These are phyloP conservation scores for Euzophera pinguis DNA, from an alignment of 2,888 invertebrate species.

Conservation along the genomic window DNA sequence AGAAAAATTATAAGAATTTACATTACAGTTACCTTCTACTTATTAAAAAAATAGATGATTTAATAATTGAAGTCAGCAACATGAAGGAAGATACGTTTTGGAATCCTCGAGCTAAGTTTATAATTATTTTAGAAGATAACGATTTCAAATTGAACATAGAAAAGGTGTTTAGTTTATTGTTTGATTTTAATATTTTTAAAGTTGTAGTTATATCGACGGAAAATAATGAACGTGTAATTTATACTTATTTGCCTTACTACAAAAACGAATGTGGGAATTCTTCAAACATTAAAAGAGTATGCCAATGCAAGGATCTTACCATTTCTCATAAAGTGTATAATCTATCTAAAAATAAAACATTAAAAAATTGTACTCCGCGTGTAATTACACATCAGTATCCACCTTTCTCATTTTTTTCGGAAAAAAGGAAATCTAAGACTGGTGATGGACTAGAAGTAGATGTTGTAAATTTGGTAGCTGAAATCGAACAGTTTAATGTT, in stretches of 20 bases:
- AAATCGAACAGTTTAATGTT: not conserved
- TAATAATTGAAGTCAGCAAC: not conserved
- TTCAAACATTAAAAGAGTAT: constrained; percentile 15
- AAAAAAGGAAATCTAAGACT: not conserved
- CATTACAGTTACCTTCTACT: not conserved
- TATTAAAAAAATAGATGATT: not conserved
- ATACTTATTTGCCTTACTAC: constrained; percentile 20
- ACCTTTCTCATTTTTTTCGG: not conserved
- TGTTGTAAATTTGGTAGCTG: not conserved
- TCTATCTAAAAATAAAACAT: not conserved
- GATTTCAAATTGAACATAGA: not conserved
- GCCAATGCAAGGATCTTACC: constrained; percentile 12
- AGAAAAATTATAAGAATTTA: not conserved
- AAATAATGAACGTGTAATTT: constrained; percentile 1
- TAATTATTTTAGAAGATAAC: not conserved
- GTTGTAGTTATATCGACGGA: not conserved
- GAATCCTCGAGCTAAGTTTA: constrained; percentile 5
- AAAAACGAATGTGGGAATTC: constrained; percentile 20
- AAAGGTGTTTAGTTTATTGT: not conserved
- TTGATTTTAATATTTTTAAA: not conserved
- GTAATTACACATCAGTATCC: not conserved
- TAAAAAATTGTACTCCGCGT: not conserved
- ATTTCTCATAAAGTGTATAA: not conserved
- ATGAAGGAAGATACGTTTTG: constrained; percentile 1
- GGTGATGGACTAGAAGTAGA: not conserved